These are phyloP conservation scores for Bos indicus DNA, from an alignment of 2,113 vertebrate genomes.

Conservation along the genomic window DNA sequence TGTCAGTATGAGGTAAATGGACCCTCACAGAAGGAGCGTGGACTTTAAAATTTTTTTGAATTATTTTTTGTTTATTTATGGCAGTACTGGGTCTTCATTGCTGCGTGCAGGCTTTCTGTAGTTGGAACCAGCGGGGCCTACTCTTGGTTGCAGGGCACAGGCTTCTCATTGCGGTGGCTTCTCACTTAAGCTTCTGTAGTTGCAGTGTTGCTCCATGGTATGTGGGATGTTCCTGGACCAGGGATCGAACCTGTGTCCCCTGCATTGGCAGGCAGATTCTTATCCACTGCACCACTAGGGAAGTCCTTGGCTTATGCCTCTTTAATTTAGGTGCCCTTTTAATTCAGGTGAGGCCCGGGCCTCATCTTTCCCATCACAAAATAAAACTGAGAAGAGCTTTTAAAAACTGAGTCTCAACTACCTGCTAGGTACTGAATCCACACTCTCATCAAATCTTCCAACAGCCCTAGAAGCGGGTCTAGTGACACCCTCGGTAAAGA, in stretches of 20 bases:
- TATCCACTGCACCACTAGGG: neutral
- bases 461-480: neutral
- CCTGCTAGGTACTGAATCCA: neutral
- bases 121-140: neutral
- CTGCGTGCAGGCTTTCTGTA: neutral
- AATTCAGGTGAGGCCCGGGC: neutral
- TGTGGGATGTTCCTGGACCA: neutral
- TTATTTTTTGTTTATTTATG: neutral
- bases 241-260: neutral
- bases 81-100: neutral
- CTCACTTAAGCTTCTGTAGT: neutral
- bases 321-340: neutral
- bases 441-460: neutral
- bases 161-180: neutral
- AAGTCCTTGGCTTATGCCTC: neutral
- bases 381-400: neutral
- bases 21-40: accelerated
- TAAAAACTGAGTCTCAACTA: neutral
- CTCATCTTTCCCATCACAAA: neutral
- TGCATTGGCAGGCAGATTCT: neutral
- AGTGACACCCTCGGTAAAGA: neutral
- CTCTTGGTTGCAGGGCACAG: neutral
- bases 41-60: neutral
- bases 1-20: neutral
- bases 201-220: neutral